These are phyloP conservation scores for Sialia sialis DNA, from an alignment of 2,113 vertebrate genomes.

Conservation along the genomic window DNA sequence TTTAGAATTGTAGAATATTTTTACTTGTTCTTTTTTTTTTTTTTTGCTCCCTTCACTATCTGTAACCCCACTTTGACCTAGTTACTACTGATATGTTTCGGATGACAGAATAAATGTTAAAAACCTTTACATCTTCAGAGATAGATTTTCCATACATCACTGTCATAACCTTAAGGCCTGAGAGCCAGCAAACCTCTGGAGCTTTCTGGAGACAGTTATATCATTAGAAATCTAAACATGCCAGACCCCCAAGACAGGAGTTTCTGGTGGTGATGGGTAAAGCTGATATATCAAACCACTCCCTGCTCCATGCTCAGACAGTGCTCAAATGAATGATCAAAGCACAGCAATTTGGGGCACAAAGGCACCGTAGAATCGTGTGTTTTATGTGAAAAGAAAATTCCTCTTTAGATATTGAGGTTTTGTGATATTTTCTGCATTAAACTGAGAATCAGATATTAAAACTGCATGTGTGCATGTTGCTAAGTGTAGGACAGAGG, in stretches of 20 bases:
- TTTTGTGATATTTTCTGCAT: neutral
- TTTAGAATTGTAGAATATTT: neutral
- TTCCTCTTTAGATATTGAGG: neutral
- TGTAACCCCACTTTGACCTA: neutral
- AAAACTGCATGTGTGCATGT: neutral
- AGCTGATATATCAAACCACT: neutral
- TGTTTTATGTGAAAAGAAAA: neutral
- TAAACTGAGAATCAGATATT: neutral
- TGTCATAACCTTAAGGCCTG: constrained; percentile 11
- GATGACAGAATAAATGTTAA: constrained; percentile 11
- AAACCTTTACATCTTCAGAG: neutral
- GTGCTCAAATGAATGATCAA: neutral
- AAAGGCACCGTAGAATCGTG: neutral
- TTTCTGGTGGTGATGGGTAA: neutral
- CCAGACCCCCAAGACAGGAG: neutral
- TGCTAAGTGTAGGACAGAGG: neutral
- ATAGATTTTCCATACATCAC: constrained; percentile 31
- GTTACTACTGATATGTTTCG: neutral
- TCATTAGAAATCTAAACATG: neutral
- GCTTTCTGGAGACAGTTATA: neutral
- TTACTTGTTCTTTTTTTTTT: neutral
- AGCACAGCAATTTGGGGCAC: neutral
- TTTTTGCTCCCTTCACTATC: neutral
- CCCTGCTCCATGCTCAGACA: neutral
- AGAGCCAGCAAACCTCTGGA: neutral